Conservation (phyloP, 2,113 vertebrate species). For the Falco punctatus region DNA sequence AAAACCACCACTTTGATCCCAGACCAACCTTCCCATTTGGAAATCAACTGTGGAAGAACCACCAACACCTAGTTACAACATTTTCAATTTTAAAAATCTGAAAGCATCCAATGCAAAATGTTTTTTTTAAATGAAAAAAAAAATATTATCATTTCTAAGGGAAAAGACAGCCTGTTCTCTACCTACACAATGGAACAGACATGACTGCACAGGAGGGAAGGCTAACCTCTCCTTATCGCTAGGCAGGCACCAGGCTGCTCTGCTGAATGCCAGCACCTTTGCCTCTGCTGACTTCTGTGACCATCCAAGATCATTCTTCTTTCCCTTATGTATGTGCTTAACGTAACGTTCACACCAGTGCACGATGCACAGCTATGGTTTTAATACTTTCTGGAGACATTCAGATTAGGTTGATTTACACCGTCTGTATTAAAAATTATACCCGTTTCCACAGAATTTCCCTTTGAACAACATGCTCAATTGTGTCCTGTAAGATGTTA, state of each 20-base stretch:
- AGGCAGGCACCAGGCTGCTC: not conserved
- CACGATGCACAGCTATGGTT: not conserved
- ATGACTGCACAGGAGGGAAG: too few species aligned
- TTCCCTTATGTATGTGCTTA: accelerated
- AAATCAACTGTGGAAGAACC: not conserved
- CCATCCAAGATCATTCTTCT: not conserved
- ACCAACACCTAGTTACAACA: not conserved
- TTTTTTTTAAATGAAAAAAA: not conserved
- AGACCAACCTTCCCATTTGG: not conserved
- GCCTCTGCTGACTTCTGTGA: not conserved
- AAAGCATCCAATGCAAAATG: not conserved
- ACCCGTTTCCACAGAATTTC: not conserved
- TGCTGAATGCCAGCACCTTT: not conserved
- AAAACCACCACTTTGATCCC: not conserved
- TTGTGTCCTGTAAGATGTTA: not conserved
- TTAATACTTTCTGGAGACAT: not conserved
- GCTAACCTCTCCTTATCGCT: not conserved
- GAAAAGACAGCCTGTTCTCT: not conserved
- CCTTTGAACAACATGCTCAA: not conserved
- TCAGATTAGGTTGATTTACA: not conserved
- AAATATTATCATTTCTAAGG: not conserved
- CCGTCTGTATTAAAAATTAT: not conserved
- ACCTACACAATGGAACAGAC: too few species aligned
- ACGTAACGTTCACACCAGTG: not conserved
- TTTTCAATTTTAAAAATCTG: not conserved